These are phyloP conservation scores for Clarias batrachus DNA, from an alignment of 2,113 vertebrate species.

Conservation along the genomic window DNA sequence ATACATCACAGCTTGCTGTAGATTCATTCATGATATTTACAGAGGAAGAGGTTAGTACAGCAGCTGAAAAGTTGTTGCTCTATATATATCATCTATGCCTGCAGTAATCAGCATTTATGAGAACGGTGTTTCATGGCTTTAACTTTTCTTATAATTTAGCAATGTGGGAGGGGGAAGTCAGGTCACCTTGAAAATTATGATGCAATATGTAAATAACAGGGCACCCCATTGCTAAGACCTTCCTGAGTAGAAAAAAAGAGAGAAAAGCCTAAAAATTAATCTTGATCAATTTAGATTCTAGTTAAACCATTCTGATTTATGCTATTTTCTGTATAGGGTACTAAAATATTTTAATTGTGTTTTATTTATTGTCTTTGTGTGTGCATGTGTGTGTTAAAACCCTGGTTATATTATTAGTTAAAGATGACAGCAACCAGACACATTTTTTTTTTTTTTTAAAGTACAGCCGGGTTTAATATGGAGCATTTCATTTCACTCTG, in stretches of 20 bases:
- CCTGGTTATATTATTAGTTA: neutral
- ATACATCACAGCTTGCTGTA: constrained; percentile 37
- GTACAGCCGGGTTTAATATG: neutral
- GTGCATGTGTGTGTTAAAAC: neutral
- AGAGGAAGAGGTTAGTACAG: constrained; percentile 22
- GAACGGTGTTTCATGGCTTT: neutral
- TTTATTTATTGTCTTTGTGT: neutral
- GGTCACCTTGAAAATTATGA: neutral
- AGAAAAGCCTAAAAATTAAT: neutral
- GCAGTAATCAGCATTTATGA: neutral
- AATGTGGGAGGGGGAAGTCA: neutral
- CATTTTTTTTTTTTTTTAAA: neutral
- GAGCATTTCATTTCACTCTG: neutral
- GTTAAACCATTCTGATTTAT: neutral
- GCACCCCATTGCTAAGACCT: neutral
- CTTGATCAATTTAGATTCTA: neutral
- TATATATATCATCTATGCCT: neutral
- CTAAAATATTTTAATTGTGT: neutral
- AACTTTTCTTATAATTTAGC: neutral
- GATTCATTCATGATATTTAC: constrained; percentile 37
- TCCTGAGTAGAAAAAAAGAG: neutral
- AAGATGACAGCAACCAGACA: neutral
- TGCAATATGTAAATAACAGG: neutral
- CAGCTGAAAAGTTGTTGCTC: constrained; percentile 12
- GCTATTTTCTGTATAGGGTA: neutral